These are phyloP conservation scores for Talpa occidentalis DNA, from an alignment of 2,113 vertebrate species.

Conservation along the genomic window DNA sequence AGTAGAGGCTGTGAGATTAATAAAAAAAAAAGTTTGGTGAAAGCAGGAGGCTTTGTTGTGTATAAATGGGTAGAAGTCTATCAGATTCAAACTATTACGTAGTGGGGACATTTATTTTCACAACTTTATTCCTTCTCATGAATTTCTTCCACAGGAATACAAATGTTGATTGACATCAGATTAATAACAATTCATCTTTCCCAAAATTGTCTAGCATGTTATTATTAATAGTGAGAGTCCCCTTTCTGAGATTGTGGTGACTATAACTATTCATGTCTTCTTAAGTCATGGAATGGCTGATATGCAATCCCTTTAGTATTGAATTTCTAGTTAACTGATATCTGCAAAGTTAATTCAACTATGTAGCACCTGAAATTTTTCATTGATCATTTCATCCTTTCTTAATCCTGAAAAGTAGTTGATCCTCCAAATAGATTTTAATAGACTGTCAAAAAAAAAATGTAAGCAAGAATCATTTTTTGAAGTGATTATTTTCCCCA, in stretches of 20 bases:
- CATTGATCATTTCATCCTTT: background rate
- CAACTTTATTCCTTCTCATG: background rate
- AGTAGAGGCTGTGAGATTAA: conserved; percentile 57
- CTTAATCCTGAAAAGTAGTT: conserved; percentile 38
- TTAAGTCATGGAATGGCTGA: background rate
- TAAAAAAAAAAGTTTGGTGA: conserved; percentile 67
- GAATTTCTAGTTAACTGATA: conserved; percentile 29
- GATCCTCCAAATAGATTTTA: conserved; percentile 38
- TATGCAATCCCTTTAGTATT: background rate
- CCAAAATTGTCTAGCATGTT: background rate
- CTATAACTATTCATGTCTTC: background rate
- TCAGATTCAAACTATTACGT: background rate
- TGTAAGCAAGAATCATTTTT: background rate
- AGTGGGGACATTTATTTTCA: conserved; percentile 41
- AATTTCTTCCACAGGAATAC: conserved; percentile 11
- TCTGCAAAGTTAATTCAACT: conserved; percentile 20
- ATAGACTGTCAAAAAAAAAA: conserved; percentile 32
- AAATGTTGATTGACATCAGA: background rate
- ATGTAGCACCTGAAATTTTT: background rate
- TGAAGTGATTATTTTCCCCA: background rate
- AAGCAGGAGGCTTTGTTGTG: background rate
- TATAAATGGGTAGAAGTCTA: conserved; percentile 50
- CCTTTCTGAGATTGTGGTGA: background rate
- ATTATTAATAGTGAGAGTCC: background rate
- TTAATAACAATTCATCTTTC: background rate